Conservation (phyloP, 2,888 invertebrate species). For the Drosophila helvetica region DNA sequence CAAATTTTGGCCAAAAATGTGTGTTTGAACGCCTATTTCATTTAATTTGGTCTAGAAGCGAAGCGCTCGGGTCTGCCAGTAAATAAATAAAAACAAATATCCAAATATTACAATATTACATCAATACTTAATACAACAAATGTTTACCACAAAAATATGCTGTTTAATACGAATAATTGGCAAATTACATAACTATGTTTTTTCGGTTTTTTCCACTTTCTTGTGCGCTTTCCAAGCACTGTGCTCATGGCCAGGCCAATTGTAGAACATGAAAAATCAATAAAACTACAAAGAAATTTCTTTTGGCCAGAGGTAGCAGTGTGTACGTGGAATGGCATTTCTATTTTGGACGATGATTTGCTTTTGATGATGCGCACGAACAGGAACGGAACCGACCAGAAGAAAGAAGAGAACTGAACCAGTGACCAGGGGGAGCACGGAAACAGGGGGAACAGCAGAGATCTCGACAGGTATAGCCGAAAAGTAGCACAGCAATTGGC, state of each 20-base stretch:
- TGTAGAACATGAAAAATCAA: conserved; percentile 73
- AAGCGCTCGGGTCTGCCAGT: too few relatives aligned
- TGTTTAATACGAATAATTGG: not conserved
- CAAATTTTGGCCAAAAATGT: too few relatives aligned
- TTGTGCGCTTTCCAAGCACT: conserved; percentile 12
- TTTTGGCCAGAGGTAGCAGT: conserved; percentile 37
- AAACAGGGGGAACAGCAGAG: conserved; percentile 6
- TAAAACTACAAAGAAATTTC: conserved; percentile 60
- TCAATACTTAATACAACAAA: too few relatives aligned
- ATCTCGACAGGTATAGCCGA: conserved; percentile 19
- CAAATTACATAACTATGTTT: too few relatives aligned
- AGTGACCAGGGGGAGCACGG: conserved; percentile 27
- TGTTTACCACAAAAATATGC: too few relatives aligned
- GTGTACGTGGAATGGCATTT: conserved; percentile 47
- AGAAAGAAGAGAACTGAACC: conserved; percentile 5
- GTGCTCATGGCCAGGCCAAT: conserved; percentile 34
- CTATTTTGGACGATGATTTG: conserved; percentile 64
- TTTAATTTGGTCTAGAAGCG: too few relatives aligned
- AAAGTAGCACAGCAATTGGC: conserved; percentile 78
- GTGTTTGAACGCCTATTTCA: too few relatives aligned
- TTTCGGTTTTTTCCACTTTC: not conserved
- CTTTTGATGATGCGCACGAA: conserved; percentile 77
- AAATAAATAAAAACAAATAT: too few relatives aligned
- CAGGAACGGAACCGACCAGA: conserved; percentile 41
- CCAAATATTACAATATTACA: too few relatives aligned